These are phyloP conservation scores for Paramormyrops hopkinsi DNA, from an alignment of 2,797 vertebrate species.

Conservation along the genomic window DNA sequence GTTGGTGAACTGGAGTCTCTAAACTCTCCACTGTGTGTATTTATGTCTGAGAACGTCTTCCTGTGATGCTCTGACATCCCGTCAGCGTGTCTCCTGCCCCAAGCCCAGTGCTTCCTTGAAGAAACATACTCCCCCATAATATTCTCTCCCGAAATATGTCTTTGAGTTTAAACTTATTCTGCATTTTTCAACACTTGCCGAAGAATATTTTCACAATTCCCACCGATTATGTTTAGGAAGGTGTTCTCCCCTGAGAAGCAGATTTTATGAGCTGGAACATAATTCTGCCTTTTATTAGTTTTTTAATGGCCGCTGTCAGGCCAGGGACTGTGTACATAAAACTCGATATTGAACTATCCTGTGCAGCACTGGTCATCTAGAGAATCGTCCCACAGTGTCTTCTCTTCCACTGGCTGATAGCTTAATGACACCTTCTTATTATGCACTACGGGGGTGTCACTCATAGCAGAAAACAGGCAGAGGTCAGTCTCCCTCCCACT, in stretches of 20 bases:
- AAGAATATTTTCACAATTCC: neutral
- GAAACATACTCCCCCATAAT: neutral
- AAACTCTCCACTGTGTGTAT: neutral
- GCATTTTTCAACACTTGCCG: neutral
- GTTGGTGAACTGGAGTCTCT: neutral
- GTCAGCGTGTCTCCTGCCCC: neutral
- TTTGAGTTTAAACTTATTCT: neutral
- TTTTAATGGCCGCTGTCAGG: neutral
- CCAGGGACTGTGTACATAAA: neutral
- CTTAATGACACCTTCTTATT: neutral
- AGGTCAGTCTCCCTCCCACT: neutral
- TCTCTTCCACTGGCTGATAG: neutral
- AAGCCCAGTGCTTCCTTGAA: neutral
- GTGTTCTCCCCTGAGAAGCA: neutral
- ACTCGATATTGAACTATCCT: slow-evolving; percentile 4
- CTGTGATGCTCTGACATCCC: neutral
- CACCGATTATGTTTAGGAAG: neutral
- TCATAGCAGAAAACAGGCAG: neutral
- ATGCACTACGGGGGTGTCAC: neutral
- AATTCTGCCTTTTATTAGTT: neutral
- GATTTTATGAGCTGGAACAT: neutral
- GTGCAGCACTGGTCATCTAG: slow-evolving; percentile 24
- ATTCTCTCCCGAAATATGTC: neutral
- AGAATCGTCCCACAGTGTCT: neutral
- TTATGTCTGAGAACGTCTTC: neutral